phyloP scores from a whole-genome alignment of 2,888 invertebrate genomes.

The Scaptomyza parva region DNA sequence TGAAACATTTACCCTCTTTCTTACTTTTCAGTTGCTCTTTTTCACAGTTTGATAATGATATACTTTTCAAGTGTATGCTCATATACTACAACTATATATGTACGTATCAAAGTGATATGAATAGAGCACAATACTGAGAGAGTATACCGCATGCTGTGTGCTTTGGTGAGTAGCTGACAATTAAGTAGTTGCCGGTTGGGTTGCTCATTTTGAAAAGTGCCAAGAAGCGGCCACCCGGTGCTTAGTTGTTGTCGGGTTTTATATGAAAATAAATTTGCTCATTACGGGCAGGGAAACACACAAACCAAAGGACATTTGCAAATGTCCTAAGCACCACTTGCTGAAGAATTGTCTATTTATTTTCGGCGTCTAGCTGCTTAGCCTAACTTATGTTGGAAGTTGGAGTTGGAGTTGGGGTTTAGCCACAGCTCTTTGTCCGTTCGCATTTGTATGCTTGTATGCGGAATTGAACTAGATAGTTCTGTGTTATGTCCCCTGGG shows the following conservation, averaged over 20 bases:
- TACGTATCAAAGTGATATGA: slow-evolving; percentile 25
- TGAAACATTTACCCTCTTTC: too few relatives aligned
- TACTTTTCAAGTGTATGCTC: slow-evolving; percentile 10
- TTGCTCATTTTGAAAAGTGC: slow-evolving; percentile 75
- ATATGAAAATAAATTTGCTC: slow-evolving; percentile 81
- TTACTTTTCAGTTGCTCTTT: not conserved
- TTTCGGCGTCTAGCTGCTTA: slow-evolving; percentile 63
- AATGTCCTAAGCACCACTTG: slow-evolving; percentile 62
- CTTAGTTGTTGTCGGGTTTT: slow-evolving; percentile 66
- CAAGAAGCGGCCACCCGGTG: slow-evolving; percentile 44
- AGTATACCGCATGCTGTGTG: slow-evolving; percentile 21
- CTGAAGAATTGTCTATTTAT: slow-evolving; percentile 56
- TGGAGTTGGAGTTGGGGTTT: not conserved
- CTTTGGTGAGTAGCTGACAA: slow-evolving; percentile 30
- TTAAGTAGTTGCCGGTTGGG: slow-evolving; percentile 61
- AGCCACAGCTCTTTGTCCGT: slow-evolving; percentile 29
- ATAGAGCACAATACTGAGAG: slow-evolving; percentile 10
- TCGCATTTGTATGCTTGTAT: slow-evolving; percentile 62
- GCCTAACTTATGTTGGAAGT: slow-evolving; percentile 53
- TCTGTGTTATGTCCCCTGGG: slow-evolving; percentile 50
- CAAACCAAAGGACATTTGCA: slow-evolving; percentile 77
- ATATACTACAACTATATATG: not conserved
- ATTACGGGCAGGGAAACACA: slow-evolving; percentile 58
- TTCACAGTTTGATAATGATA: too few relatives aligned
- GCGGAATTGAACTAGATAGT: slow-evolving; percentile 66